Conservation (phyloP, 2,888 invertebrate genomes). For the Pogonocherus hispidulus region DNA sequence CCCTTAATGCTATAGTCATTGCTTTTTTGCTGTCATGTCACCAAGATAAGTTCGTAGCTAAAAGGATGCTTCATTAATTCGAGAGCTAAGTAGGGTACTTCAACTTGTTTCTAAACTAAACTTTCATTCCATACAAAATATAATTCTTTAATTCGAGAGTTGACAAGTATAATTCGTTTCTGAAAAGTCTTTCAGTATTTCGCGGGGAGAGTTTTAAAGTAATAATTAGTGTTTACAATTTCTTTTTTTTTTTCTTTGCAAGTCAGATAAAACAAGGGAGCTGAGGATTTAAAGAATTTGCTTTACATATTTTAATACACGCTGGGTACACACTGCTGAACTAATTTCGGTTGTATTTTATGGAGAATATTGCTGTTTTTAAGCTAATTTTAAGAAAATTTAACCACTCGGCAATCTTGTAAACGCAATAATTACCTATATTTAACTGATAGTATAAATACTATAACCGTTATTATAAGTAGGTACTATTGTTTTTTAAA, state of each 20-base stretch:
- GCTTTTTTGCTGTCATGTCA: slow-evolving; percentile 31
- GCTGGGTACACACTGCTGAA: too few relatives aligned
- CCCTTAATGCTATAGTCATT: slow-evolving; percentile 38
- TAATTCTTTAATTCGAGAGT: background rate
- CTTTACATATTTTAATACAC: too few relatives aligned
- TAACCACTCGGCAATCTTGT: too few relatives aligned
- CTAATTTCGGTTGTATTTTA: too few relatives aligned
- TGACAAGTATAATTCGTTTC: background rate
- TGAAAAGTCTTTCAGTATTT: background rate
- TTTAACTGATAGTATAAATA: too few relatives aligned
- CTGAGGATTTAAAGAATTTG: too few relatives aligned
- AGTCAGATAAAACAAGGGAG: background rate
- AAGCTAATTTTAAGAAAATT: too few relatives aligned
- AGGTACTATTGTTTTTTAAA: too few relatives aligned
- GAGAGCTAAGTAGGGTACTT: slow-evolving; percentile 2
- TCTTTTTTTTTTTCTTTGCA: background rate
- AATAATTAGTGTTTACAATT: background rate
- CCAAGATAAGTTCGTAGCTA: background rate
- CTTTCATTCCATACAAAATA: background rate
- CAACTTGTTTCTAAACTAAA: background rate
- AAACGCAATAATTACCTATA: too few relatives aligned
- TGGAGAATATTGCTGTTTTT: too few relatives aligned
- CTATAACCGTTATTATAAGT: too few relatives aligned
- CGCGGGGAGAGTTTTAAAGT: background rate
- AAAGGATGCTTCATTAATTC: slow-evolving; percentile 7